These are phyloP conservation scores for Hypocryptadius cinnamomeus DNA, from an alignment of 2,113 vertebrate genomes.

Conservation along the genomic window DNA sequence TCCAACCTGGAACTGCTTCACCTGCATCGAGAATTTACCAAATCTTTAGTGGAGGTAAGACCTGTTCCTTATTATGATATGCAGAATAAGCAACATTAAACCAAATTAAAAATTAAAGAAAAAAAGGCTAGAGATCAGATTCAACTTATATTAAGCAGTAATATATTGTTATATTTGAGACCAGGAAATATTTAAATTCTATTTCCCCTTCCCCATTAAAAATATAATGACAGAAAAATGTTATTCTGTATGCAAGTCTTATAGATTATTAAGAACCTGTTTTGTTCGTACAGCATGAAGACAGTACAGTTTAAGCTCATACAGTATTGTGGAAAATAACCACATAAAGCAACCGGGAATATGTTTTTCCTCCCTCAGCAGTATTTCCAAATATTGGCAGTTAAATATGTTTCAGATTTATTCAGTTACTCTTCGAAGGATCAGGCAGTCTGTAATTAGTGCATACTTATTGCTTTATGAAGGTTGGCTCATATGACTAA, in stretches of 20 bases:
- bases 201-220: background rate
- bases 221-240: constrained; percentile 30
- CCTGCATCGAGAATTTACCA: constrained; percentile 71
- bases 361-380: constrained; percentile 5
- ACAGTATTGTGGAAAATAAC: background rate
- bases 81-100: constrained; percentile 45
- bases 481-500: constrained; percentile 29
- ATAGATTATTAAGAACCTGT: constrained; percentile 42
- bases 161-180: constrained; percentile 23
- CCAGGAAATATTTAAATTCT: background rate
- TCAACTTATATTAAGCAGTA: constrained; percentile 43
- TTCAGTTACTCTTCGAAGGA: background rate
- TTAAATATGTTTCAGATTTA: background rate
- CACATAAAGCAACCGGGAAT: background rate
- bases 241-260: constrained; percentile 24
- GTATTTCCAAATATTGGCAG: constrained; percentile 32
- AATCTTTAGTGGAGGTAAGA: constrained; percentile 76
- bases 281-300: constrained; percentile 19
- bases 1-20: constrained; percentile 72
- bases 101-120: background rate
- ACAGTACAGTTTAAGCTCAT: constrained; percentile 31
- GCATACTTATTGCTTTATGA: constrained; percentile 4
- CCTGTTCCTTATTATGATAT: constrained; percentile 68
- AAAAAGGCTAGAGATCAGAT: constrained; percentile 3
- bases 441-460: background rate